A percentile compares a stretch with the other conserved stretches of the same genome.
Evolutionary conservation across 2,113 vertebrate species (phyloP).

Genomic region (Pipra filicauda): DNA sequence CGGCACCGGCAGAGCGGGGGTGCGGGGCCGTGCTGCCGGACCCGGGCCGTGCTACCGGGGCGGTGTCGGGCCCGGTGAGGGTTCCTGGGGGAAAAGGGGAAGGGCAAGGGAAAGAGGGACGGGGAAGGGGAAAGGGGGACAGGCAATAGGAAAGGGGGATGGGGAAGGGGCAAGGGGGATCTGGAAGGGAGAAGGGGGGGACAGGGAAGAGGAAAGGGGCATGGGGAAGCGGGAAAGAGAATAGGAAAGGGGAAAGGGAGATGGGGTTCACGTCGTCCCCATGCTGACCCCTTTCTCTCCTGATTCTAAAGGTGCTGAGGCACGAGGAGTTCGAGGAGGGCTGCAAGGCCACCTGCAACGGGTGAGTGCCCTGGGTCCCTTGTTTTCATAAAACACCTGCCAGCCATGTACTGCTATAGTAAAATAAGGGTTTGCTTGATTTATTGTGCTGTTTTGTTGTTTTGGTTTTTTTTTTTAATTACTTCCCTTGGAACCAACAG

Average conservation of each 20-base stretch:
- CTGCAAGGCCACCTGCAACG: slow-evolving; percentile 93
- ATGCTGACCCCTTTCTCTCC: fast-evolving
- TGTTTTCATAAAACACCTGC: fast-evolving
- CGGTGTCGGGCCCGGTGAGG: no score
- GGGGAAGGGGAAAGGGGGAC: no score
- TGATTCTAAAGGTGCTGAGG: slow-evolving; percentile 78
- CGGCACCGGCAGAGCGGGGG: no score
- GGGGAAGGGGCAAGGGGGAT: no score
- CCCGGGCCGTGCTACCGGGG: no score
- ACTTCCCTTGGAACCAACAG: fast-evolving
- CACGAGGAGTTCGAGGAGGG: slow-evolving; percentile 98
- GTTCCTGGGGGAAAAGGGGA: no score
- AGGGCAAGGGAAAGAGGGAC: background rate
- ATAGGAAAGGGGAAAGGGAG: background rate
- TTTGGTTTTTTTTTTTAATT: no score
- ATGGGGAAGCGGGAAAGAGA: background rate
- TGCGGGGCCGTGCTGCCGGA: no score
- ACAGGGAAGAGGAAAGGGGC: background rate
- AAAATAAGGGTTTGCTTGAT: fast-evolving
- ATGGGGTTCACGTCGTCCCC: background rate
- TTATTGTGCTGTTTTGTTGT: no score
- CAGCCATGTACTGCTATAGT: fast-evolving
- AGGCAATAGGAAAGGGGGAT: background rate
- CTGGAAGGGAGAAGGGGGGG: no score
- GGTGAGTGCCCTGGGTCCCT: slow-evolving; percentile 67